phyloP scores from a whole-genome alignment of 2,113 vertebrate genomes.

The Notiomystis cincta region DNA sequence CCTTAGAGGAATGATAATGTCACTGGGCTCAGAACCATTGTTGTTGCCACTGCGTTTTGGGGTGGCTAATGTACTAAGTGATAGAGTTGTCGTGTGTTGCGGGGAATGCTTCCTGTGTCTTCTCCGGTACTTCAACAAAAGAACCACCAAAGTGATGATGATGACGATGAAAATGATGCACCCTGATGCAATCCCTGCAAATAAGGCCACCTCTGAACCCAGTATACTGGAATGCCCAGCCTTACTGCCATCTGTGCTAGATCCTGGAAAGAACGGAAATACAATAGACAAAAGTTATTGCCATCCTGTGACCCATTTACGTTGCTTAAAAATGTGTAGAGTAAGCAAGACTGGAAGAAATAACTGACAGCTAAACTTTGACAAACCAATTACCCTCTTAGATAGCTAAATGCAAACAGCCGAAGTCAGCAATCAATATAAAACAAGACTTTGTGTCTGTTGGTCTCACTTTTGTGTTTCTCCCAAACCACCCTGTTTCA shows the following conservation, averaged over 20 bases:
- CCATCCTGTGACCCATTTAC: not conserved
- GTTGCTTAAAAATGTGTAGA: not conserved
- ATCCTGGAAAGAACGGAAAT: constrained; percentile 63
- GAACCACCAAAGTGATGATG: constrained; percentile 96
- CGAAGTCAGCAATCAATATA: constrained; percentile 56
- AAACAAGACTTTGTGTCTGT: constrained; percentile 59
- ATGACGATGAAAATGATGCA: constrained; percentile 97
- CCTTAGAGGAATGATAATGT: constrained; percentile 99
- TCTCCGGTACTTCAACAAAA: constrained; percentile 93
- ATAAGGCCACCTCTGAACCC: constrained; percentile 95
- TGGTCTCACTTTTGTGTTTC: constrained; percentile 52
- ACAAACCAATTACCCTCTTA: constrained; percentile 57
- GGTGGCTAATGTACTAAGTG: constrained; percentile 95
- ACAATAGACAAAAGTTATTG: constrained; percentile 30
- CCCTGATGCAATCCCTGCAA: constrained; percentile 93
- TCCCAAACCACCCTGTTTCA: constrained; percentile 38
- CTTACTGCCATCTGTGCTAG: constrained; percentile 77
- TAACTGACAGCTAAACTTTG: constrained; percentile 56
- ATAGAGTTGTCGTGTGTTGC: constrained; percentile 89
- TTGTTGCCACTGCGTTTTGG: constrained; percentile 93
- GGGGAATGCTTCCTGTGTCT: constrained; percentile 97
- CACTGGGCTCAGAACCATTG: constrained; percentile 97
- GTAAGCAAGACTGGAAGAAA: constrained; percentile 39
- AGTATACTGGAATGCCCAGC: constrained; percentile 87
- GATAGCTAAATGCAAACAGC: constrained; percentile 59